Conservation (phyloP, 2,113 vertebrate species). For the Melanerpes formicivorus region DNA sequence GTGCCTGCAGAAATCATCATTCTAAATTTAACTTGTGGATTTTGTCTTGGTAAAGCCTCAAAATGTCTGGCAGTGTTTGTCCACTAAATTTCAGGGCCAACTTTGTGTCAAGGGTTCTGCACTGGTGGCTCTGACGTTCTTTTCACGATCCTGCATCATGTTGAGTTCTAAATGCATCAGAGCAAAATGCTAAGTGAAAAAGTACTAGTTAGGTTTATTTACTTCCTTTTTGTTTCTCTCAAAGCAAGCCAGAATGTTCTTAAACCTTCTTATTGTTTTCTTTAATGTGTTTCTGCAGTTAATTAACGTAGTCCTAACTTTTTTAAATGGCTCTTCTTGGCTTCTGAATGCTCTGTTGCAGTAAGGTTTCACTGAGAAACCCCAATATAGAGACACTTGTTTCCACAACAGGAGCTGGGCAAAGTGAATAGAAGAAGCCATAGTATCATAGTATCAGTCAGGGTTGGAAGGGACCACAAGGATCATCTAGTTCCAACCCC, state of each 20-base stretch:
- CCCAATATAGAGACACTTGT: not conserved
- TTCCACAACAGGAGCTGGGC: not conserved
- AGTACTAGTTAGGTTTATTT: not conserved
- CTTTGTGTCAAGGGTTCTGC: not conserved
- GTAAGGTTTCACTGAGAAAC: not conserved
- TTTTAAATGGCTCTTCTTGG: not conserved
- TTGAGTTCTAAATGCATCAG: not conserved
- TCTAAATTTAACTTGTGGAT: slow-evolving; percentile 39
- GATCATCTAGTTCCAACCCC: no score
- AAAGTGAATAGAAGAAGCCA: not conserved
- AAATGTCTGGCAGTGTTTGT: not conserved
- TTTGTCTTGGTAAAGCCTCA: not conserved
- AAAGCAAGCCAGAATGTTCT: not conserved
- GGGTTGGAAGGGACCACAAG: no score
- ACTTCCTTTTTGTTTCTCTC: not conserved
- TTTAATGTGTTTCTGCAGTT: not conserved
- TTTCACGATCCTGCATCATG: not conserved
- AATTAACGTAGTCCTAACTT: not conserved
- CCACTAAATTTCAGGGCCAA: not conserved
- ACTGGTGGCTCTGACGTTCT: not conserved
- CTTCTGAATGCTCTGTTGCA: not conserved
- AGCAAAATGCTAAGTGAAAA: not conserved
- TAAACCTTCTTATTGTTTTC: not conserved
- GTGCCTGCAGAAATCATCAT: slow-evolving; percentile 37
- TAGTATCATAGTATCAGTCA: no score